Base-by-base conservation (phyloP, 2,113 vertebrate genomes). In the Gasterosteus aculeatus region DNA sequence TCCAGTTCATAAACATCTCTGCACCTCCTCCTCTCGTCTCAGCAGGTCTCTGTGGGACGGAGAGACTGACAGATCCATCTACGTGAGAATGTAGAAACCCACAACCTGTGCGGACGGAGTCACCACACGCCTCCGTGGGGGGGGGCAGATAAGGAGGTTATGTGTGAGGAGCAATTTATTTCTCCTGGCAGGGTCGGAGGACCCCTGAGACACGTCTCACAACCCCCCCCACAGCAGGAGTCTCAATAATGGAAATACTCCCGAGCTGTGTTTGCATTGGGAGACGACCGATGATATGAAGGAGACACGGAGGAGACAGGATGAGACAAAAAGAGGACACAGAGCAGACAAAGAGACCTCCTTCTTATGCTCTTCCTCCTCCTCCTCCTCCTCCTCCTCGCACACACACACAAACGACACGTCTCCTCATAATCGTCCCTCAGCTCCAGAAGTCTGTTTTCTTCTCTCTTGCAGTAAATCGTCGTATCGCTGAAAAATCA, bases 91-190 rank as follows among this genome's bases (percentile, higher is more conserved):
- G 75, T 90, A 72, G 77, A 85, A 87, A 75, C 67, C 79, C 47
- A 70, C 61, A 72, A 81, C 82, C 76, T 88, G 69, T 72, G 51
- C 6, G 64, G 76, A 61, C 70, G 14, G 65, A 83, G 78, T 80
- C 85, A 51, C 83, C 85, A 79, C 81, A 87, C 77, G 8, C 0
- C 72, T 47, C 78, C 65, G 3, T 59, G 39, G 77, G 76, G 7
- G 33, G 41, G 35, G 39, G 4, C 64, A 85, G 74, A 86, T 79
- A 53, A 81, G 75, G 64, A 88, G 75, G 86, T 88, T 81, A 85
- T 51, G 75, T 85, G 83, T 42, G 59, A 85, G 80, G 85, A 83
- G 75, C 87, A 89, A 87, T 89, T 89, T 89, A 86, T 91, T 91
- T 83, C 41, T 73, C 77, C 22, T 78, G 81, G 82, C 87, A 86